Conservation (phyloP, 2,797 vertebrate species). For the Pampus argenteus region DNA sequence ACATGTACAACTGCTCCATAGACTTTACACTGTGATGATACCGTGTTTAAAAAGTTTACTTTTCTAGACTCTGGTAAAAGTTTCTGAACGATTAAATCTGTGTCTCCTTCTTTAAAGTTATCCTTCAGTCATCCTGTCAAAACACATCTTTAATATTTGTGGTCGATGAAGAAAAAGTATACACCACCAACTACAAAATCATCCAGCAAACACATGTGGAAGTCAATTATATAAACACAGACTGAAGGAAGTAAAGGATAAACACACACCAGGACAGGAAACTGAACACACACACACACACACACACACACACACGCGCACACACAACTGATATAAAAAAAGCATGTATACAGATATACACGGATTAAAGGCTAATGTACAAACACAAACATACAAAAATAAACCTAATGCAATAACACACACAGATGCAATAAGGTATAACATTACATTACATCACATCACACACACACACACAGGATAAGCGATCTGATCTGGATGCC, state of each 20-base stretch:
- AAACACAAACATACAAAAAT: neutral
- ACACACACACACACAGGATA: constrained; percentile 13
- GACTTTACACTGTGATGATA: neutral
- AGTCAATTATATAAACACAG: neutral
- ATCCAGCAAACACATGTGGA: constrained; percentile 5
- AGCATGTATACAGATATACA: neutral
- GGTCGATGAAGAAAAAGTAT: neutral
- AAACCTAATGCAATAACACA: neutral
- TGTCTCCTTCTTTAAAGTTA: neutral
- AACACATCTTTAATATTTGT: neutral
- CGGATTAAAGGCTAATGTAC: constrained; percentile 8
- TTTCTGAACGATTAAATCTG: neutral
- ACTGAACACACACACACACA: neutral
- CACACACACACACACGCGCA: too few species aligned
- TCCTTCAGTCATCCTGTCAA: neutral
- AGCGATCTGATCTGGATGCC: constrained; percentile 51
- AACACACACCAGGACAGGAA: constrained; percentile 6
- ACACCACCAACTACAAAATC: neutral
- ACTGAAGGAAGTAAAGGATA: neutral
- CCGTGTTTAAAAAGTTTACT: neutral
- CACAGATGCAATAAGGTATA: constrained; percentile 11
- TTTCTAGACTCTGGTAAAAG: neutral
- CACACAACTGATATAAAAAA: neutral
- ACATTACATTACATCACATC: constrained; percentile 5
- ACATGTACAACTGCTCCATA: neutral